These are phyloP conservation scores for Apotomis turbidana DNA, from an alignment of 2,888 invertebrate genomes.

Conservation along the genomic window DNA sequence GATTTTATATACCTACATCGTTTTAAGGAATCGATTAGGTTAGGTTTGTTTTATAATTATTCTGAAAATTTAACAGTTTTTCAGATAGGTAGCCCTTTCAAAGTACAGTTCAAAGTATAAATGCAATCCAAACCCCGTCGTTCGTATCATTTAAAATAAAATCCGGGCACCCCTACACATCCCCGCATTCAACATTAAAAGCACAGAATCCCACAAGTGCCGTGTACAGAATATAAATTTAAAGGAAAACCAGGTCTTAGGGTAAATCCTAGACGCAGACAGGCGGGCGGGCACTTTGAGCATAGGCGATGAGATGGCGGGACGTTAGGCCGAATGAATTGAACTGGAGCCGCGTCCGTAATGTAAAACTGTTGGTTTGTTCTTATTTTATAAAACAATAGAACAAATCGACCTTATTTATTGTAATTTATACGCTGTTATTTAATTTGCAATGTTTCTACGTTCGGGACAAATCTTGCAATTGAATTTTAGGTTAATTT, in stretches of 20 bases:
- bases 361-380: no score
- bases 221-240: conserved; percentile 41
- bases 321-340: conserved; percentile 1
- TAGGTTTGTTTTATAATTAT: no score
- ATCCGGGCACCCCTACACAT: conserved; percentile 46
- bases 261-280: conserved; percentile 43
- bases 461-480: no score
- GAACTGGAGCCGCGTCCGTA: background rate
- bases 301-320: conserved; percentile 50
- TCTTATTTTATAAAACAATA: no score
- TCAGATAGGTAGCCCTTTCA: background rate
- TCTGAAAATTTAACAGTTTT: no score
- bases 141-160: conserved; percentile 44
- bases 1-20: no score
- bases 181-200: conserved; percentile 43
- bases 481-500: no score
- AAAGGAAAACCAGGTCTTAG: conserved; percentile 37
- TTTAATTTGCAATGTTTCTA: no score
- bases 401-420: no score
- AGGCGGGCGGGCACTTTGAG: conserved; percentile 47
- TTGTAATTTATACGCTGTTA: no score
- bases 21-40: no score
- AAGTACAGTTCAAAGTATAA: background rate
- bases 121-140: background rate
- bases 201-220: conserved; percentile 40